Base-by-base conservation (phyloP, 2,888 invertebrate species). In the Hanleya hanleyi region DNA sequence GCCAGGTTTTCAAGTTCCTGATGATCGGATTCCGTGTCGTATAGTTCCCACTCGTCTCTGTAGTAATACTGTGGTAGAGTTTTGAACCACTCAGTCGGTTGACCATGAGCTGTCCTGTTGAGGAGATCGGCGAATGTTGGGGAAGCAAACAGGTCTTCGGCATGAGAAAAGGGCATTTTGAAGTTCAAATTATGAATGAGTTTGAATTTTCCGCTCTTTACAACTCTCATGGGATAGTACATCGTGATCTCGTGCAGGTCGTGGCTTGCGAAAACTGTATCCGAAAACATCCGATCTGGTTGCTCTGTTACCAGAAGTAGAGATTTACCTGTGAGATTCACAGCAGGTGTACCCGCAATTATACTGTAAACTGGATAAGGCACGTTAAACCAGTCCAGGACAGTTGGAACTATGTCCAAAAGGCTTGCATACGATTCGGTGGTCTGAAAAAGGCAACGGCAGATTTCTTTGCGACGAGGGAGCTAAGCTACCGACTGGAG, bases 141-240 rank as follows among this genome's bases (percentile, higher is more conserved):
- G 5, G 97, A 97, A 18, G 95, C 90, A 87, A 95, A 97, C 75
- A 97, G 94, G 88, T 97, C 97, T 91, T 96, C 96, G 92, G 97
- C 97, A 73, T 97, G 95, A 33, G 96, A 96, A 90, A 96, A 97
- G 47, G 96, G 95, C 91, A 95, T 94, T 87, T 93, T 93, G 89
- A 93, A 95, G 92, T 96, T 96, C 72, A 97, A 91, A 91, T 97
- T 97, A 86, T 97, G 97, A 73, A 97, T 95, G 18, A 97, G 93
- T 91, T 97, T 97, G 91, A 94, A 95, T 37, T 93, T 92, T 76
- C 94, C 93, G 50, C 95, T 95, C 83, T 96, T 93, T 70, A 90
- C 76, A 77, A 94, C 95, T 81, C 97, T 93, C 96, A 97, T 97
- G 35, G 97, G 97, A 92, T 96, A 97, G 90, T 96, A 95, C 97